These are phyloP conservation scores for Tiaroga cobitis DNA, from an alignment of 2,797 vertebrate genomes.

Conservation along the genomic window DNA sequence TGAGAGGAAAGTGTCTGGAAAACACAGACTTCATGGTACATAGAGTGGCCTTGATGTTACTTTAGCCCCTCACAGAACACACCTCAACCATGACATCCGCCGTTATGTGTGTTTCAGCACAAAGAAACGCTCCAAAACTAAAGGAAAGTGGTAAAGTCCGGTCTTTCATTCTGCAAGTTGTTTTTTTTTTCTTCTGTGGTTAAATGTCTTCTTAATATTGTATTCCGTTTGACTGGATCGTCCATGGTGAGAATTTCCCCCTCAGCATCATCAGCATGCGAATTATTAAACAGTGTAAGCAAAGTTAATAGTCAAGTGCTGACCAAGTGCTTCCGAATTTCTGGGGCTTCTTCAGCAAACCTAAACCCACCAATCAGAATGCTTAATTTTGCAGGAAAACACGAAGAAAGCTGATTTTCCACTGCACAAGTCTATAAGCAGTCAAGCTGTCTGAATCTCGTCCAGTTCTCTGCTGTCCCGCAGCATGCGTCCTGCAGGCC, in stretches of 20 bases:
- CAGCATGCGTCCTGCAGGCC: constrained; percentile 20
- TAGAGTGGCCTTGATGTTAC: constrained; percentile 55
- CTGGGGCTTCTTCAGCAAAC: constrained; percentile 43
- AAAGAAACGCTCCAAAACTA: constrained; percentile 28
- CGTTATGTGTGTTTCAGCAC: constrained; percentile 52
- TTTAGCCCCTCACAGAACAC: constrained; percentile 51
- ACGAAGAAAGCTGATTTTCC: constrained; percentile 10
- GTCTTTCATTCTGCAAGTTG: neutral
- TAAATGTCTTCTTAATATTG: constrained; percentile 46
- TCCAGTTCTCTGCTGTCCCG: neutral
- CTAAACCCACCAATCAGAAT: constrained; percentile 33
- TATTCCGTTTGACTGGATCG: constrained; percentile 45
- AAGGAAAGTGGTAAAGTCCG: constrained; percentile 1
- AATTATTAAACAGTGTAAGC: constrained; percentile 54
- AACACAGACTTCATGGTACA: constrained; percentile 57
- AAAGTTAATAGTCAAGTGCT: constrained; percentile 53
- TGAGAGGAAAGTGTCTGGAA: constrained; percentile 49
- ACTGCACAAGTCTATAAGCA: neutral
- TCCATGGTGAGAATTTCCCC: constrained; percentile 33
- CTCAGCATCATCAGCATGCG: constrained; percentile 44
- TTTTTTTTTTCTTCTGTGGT: neutral
- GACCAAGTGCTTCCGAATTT: constrained; percentile 50
- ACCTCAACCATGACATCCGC: constrained; percentile 54
- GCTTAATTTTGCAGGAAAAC: constrained; percentile 37
- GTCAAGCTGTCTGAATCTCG: neutral